Percentiles rank a stretch among this genome's conserved stretches.
Evolutionary conservation across 2,888 invertebrate species (phyloP).

Genomic region (Disparrhopalites patrizii): DNA sequence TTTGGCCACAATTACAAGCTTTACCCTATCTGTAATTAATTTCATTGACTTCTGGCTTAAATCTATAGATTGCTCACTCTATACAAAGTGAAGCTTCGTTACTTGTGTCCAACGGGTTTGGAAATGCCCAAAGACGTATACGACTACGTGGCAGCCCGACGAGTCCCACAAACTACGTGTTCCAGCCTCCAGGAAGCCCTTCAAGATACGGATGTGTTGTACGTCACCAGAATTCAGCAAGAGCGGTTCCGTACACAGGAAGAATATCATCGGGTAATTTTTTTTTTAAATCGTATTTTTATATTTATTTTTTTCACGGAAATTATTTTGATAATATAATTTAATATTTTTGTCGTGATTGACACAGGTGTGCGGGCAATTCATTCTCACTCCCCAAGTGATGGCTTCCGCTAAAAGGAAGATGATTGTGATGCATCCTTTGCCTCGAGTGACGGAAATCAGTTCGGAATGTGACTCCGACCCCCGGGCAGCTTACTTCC

Average conservation of each 20-base stretch:
- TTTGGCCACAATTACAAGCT: no score
- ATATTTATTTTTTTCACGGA: slow-evolving; percentile 8
- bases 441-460: slow-evolving; percentile 92
- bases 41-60: slow-evolving; percentile 2
- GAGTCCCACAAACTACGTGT: slow-evolving; percentile 59
- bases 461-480: slow-evolving; percentile 89
- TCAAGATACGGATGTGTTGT: slow-evolving; percentile 91
- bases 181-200: slow-evolving; percentile 72
- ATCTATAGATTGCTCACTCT: slow-evolving; percentile 68
- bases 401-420: slow-evolving; percentile 91
- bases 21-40: no score
- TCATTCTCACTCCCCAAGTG: slow-evolving; percentile 87
- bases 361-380: slow-evolving; percentile 75
- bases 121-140: slow-evolving; percentile 86
- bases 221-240: slow-evolving; percentile 96
- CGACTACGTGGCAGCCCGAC: slow-evolving; percentile 71
- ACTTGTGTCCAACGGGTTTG: slow-evolving; percentile 81
- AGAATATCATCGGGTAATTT: slow-evolving; percentile 74
- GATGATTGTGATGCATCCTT: slow-evolving; percentile 96
- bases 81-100: slow-evolving; percentile 81
- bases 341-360: neutral
- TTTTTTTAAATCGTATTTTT: neutral
- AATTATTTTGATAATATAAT: neutral
- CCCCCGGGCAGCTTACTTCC: slow-evolving; percentile 95
- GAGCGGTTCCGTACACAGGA: slow-evolving; percentile 80